Evolutionary conservation across 2,113 vertebrate genomes (phyloP).

Genomic region (Toxotes chatareus): DNA sequence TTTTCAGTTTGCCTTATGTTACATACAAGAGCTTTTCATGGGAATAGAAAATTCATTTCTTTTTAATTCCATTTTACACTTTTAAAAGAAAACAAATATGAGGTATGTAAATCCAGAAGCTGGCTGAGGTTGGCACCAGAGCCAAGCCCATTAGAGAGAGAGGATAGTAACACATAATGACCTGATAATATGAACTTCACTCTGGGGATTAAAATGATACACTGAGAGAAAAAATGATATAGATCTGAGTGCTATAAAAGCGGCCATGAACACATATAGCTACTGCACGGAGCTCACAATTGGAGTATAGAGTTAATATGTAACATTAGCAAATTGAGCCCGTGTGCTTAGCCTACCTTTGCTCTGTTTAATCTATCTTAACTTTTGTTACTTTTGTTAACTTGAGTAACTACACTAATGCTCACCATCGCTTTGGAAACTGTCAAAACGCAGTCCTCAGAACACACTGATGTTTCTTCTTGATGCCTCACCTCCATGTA

Average conservation of each 20-base stretch:
- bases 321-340: conserved; percentile 4
- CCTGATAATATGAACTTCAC: neutral
- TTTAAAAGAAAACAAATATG: too few species aligned
- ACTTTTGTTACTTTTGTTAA: neutral
- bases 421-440: neutral
- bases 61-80: neutral
- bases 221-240: neutral
- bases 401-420: neutral
- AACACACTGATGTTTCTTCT: neutral
- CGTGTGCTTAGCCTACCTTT: neutral
- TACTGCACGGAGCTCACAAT: neutral
- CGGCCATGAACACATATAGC: neutral
- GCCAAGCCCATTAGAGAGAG: too few species aligned
- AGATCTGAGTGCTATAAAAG: neutral
- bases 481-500: neutral
- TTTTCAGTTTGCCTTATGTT: neutral
- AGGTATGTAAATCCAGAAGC: too few species aligned
- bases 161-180: neutral
- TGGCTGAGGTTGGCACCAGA: too few species aligned
- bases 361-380: neutral
- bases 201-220: neutral
- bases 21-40: neutral
- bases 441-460: conserved; percentile 5
- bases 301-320: neutral
- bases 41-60: too few species aligned